phyloP scores from a whole-genome alignment of 2,888 invertebrate genomes.

The Notodromas monacha region DNA sequence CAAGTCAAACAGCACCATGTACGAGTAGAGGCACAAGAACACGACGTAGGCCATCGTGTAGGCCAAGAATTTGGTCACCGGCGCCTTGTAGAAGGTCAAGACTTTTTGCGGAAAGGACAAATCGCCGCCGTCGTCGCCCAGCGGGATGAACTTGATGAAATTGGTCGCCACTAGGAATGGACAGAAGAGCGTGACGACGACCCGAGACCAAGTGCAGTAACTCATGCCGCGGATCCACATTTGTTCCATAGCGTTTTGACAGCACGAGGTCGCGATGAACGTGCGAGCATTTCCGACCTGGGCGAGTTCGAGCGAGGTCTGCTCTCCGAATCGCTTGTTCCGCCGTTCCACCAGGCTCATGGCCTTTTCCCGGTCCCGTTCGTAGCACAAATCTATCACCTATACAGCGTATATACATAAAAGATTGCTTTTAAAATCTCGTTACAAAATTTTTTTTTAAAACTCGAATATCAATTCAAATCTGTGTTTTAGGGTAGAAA shows the following conservation, averaged over 20 bases:
- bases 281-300: conserved; percentile 13
- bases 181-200: conserved; percentile 10
- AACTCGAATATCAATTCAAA: no score
- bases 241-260: conserved; percentile 14
- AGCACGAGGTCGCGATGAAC: conserved; percentile 12
- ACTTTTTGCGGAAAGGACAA: conserved; percentile 13
- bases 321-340: conserved; percentile 14
- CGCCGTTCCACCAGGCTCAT: conserved; percentile 15
- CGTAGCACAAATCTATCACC: conserved; percentile 15
- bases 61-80: conserved; percentile 15
- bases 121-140: conserved; percentile 11
- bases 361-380: conserved; percentile 15
- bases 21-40: conserved; percentile 15
- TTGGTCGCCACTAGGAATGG: conserved; percentile 11
- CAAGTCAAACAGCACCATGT: conserved; percentile 15
- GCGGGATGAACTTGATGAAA: conserved; percentile 8
- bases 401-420: conserved; percentile 8
- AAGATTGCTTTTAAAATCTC: no score
- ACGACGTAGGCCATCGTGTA: conserved; percentile 12
- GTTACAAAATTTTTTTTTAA: no score
- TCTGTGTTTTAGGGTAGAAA: no score
- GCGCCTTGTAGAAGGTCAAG: conserved; percentile 14
- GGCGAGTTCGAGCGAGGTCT: conserved; percentile 16
- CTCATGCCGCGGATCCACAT: conserved; percentile 13
- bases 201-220: conserved; percentile 8